Conservation (phyloP, 2,113 vertebrate genomes). For the Colistium nudipinnis region DNA sequence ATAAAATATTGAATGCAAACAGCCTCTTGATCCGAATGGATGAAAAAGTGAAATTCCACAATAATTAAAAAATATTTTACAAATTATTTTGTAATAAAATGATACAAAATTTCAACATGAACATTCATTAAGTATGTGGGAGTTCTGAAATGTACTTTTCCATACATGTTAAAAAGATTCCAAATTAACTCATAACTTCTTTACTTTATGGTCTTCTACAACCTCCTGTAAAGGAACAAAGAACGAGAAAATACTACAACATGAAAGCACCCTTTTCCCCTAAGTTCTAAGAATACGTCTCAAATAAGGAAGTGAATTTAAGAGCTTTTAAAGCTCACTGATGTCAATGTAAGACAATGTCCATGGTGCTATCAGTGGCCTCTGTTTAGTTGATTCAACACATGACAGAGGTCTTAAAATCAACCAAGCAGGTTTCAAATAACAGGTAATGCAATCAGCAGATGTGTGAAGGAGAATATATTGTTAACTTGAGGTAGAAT, state of each 20-base stretch:
- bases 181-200: too few relatives aligned
- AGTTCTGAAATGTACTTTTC: not conserved
- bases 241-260: not conserved
- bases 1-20: too few relatives aligned
- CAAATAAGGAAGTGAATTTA: not conserved
- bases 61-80: too few relatives aligned
- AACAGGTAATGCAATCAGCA: constrained; percentile 13
- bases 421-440: not conserved
- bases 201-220: not conserved
- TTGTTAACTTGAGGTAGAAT: not conserved
- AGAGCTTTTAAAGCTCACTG: too few relatives aligned
- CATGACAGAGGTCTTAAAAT: constrained; percentile 1
- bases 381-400: constrained; percentile 27
- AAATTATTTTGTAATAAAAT: not conserved
- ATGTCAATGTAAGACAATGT: not conserved
- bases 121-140: too few relatives aligned
- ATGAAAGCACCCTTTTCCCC: not conserved
- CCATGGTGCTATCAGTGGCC: constrained; percentile 6
- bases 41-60: too few relatives aligned
- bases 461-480: not conserved
- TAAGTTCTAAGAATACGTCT: not conserved
- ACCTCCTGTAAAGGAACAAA: too few relatives aligned
- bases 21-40: not conserved
- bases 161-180: not conserved
- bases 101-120: too few relatives aligned